A percentile compares a stretch with the other conserved stretches of the same genome.
Evolutionary conservation across 2,797 vertebrate species (phyloP).

Genomic region (Acanthopagrus latus): DNA sequence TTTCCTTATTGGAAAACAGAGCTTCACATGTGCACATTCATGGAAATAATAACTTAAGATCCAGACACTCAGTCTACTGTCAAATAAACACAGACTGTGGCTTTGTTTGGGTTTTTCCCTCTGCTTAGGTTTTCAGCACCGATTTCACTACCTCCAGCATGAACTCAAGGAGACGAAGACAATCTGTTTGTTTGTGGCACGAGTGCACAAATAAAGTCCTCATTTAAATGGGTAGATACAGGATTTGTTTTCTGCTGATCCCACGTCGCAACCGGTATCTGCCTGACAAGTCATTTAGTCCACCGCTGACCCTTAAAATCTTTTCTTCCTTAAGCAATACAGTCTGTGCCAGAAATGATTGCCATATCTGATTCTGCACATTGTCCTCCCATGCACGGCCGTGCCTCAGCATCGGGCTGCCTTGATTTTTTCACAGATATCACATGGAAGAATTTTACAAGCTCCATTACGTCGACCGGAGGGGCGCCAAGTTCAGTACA

Average conservation of each 20-base stretch:
- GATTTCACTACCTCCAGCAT: not conserved
- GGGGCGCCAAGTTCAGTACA: constrained; percentile 46
- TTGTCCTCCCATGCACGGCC: constrained; percentile 20
- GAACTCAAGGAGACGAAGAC: not conserved
- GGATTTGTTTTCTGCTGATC: not conserved
- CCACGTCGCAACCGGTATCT: not conserved
- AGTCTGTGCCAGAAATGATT: constrained; percentile 17
- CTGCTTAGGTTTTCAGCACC: not conserved
- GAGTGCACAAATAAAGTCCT: not conserved
- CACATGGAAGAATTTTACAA: constrained; percentile 59
- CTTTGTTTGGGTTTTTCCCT: constrained; percentile 14
- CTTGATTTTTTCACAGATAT: constrained; percentile 46
- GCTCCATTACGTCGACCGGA: constrained; percentile 49
- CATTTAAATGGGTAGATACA: not conserved
- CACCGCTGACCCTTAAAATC: not conserved
- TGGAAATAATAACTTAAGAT: constrained; percentile 19
- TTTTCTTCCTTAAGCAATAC: not conserved
- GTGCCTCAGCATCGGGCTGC: constrained; percentile 35
- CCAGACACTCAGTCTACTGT: constrained; percentile 14
- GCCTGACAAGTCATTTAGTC: constrained; percentile 9
- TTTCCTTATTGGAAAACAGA: constrained; percentile 17
- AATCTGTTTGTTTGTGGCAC: not conserved
- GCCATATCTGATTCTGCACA: constrained; percentile 8
- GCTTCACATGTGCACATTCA: constrained; percentile 1
- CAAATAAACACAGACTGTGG: constrained; percentile 37